Percentiles rank a stretch among this genome's conserved stretches.
Evolutionary conservation across 2,797 vertebrate species (phyloP).

Genomic region (Syncerus caffer): DNA sequence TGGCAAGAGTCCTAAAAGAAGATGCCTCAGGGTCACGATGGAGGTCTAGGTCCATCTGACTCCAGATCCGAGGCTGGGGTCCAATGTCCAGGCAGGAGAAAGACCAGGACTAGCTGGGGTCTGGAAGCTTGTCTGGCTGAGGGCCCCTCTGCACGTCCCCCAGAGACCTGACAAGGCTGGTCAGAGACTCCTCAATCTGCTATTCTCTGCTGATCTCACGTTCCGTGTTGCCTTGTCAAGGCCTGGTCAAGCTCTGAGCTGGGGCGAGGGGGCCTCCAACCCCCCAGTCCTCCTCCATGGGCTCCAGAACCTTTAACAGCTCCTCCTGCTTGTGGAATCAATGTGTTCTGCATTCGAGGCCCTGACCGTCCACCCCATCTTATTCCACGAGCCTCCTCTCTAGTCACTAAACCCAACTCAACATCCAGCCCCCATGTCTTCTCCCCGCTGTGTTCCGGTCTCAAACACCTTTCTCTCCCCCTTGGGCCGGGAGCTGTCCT

Average conservation of each 20-base stretch:
- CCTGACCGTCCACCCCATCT: neutral
- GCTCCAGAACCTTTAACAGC: neutral
- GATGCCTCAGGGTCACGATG: neutral
- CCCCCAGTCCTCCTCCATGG: neutral
- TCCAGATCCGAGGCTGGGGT: neutral
- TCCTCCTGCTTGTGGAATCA: neutral
- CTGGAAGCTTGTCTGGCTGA: neutral
- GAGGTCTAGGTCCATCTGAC: neutral
- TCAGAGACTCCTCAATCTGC: neutral
- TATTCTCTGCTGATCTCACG: rapidly evolving
- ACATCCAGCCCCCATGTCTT: neutral
- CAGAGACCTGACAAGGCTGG: neutral
- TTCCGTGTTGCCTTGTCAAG: neutral
- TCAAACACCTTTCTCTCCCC: neutral
- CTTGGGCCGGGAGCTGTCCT: neutral
- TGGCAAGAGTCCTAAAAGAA: neutral
- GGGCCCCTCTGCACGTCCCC: neutral
- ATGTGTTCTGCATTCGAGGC: neutral
- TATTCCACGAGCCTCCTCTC: neutral
- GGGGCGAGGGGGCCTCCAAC: neutral
- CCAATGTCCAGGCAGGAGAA: neutral
- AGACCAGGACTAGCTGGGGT: neutral
- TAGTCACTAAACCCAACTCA: neutral
- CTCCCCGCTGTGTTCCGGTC: no score
- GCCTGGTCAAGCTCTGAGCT: neutral